phyloP scores from a whole-genome alignment of 2,888 invertebrate genomes.

The Ecliptopera silaceata region DNA sequence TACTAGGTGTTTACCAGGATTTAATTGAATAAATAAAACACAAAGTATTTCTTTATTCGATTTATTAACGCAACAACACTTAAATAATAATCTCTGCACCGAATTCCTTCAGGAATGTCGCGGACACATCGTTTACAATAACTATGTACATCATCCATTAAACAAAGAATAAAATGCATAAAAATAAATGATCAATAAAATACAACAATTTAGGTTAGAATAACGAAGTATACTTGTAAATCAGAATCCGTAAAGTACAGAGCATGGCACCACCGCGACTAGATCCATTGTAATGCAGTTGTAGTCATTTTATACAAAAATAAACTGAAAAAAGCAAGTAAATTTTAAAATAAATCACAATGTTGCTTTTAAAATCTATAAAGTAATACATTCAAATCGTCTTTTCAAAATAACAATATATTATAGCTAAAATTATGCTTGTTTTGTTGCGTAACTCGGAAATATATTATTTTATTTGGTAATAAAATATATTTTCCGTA shows the following conservation, averaged over 20 bases:
- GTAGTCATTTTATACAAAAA: neutral
- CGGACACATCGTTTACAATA: constrained; percentile 1
- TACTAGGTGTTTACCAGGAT: too few relatives aligned
- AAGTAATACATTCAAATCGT: neutral
- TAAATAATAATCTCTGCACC: constrained; percentile 12
- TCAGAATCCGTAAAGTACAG: constrained; percentile 1
- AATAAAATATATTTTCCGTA: constrained; percentile 2
- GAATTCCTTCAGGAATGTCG: constrained; percentile 19
- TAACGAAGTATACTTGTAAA: constrained; percentile 4
- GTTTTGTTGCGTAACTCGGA: neutral
- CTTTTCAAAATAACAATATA: neutral
- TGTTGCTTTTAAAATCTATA: neutral
- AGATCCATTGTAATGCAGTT: constrained; percentile 7
- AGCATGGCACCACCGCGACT: constrained; percentile 26
- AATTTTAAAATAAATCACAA: constrained; percentile 1
- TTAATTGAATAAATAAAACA: neutral
- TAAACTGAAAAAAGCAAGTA: neutral
- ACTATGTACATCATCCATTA: constrained; percentile 9
- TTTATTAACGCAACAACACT: constrained; percentile 19
- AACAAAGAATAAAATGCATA: constrained; percentile 23
- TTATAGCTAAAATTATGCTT: constrained; percentile 10
- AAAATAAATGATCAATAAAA: constrained; percentile 17
- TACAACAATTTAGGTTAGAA: constrained; percentile 4
- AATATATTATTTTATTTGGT: constrained; percentile 8
- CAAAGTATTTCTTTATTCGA: neutral